Evolutionary conservation across 2,797 vertebrate species (phyloP).

Genomic region (Diplodus sargus): DNA sequence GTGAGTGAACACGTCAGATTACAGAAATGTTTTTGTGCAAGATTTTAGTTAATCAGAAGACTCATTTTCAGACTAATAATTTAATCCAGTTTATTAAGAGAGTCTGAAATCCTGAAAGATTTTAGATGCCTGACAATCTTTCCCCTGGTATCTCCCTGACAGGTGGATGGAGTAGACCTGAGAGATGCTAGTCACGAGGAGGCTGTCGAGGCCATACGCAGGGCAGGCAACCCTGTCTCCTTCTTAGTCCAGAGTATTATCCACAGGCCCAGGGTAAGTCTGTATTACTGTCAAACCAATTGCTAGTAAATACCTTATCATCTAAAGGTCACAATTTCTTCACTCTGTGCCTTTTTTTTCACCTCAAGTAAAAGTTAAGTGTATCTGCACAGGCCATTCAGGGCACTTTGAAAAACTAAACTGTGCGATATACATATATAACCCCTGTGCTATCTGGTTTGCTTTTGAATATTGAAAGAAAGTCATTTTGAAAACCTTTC

Average conservation of each 20-base stretch:
- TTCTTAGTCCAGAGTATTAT: slow-evolving; percentile 98
- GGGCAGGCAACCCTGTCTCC: slow-evolving; percentile 94
- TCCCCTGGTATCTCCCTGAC: slow-evolving; percentile 55
- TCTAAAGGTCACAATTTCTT: slow-evolving; percentile 41
- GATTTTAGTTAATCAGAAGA: neutral
- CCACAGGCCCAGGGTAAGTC: slow-evolving; percentile 93
- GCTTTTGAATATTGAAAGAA: slow-evolving; percentile 29
- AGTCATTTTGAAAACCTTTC: slow-evolving; percentile 39
- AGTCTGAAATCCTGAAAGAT: neutral
- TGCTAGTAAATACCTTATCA: slow-evolving; percentile 23
- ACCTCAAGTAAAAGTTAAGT: slow-evolving; percentile 25
- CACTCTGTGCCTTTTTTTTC: slow-evolving; percentile 17
- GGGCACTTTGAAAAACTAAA: slow-evolving; percentile 63
- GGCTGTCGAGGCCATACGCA: slow-evolving; percentile 98
- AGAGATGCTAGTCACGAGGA: slow-evolving; percentile 98
- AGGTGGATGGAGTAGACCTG: slow-evolving; percentile 97
- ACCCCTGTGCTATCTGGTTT: slow-evolving; percentile 7
- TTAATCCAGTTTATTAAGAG: neutral
- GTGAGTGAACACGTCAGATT: slow-evolving; percentile 74
- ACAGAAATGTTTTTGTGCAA: neutral
- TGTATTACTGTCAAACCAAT: slow-evolving; percentile 18
- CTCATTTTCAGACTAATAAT: neutral
- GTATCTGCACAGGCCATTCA: slow-evolving; percentile 13
- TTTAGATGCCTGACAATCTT: neutral
- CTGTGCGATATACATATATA: neutral